A percentile compares a stretch with the other conserved stretches of the same genome.
phyloP scores from a whole-genome alignment of 2,888 invertebrate genomes.

The Idaea biselata region DNA sequence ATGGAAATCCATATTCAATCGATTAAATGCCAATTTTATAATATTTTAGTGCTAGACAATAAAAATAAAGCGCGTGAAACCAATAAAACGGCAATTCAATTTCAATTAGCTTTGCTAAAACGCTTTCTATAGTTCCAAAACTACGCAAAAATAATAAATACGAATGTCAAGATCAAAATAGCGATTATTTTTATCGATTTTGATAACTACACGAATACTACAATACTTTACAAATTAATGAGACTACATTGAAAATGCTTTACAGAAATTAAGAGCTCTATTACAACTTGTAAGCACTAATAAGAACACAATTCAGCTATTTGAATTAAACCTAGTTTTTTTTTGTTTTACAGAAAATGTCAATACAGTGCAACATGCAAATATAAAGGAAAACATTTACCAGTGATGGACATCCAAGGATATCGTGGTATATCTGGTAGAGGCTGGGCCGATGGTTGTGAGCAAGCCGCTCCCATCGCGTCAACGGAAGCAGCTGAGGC shows the following conservation, averaged over 20 bases:
- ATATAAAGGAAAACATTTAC: conserved; percentile 82
- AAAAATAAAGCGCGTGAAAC: background rate
- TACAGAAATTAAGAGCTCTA: background rate
- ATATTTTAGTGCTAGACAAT: background rate
- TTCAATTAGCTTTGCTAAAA: background rate
- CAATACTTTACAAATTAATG: no score
- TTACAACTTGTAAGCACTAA: background rate
- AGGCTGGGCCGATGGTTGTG: conserved; percentile 90
- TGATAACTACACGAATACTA: no score
- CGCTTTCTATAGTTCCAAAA: background rate
- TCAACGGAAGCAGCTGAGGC: conserved; percentile 89
- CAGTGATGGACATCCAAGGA: conserved; percentile 98
- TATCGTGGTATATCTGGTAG: conserved; percentile 96
- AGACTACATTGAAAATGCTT: background rate
- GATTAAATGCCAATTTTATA: background rate
- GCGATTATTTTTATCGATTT: background rate
- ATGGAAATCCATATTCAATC: background rate
- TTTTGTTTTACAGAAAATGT: conserved; percentile 34
- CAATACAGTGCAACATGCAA: conserved; percentile 51
- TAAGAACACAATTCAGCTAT: background rate
- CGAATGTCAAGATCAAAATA: background rate
- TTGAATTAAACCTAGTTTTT: conserved; percentile 6
- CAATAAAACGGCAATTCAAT: background rate
- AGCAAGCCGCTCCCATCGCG: conserved; percentile 90
- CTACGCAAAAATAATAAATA: background rate